Conservation (phyloP, 2,888 invertebrate genomes). For the Ectemnius lituratus region DNA sequence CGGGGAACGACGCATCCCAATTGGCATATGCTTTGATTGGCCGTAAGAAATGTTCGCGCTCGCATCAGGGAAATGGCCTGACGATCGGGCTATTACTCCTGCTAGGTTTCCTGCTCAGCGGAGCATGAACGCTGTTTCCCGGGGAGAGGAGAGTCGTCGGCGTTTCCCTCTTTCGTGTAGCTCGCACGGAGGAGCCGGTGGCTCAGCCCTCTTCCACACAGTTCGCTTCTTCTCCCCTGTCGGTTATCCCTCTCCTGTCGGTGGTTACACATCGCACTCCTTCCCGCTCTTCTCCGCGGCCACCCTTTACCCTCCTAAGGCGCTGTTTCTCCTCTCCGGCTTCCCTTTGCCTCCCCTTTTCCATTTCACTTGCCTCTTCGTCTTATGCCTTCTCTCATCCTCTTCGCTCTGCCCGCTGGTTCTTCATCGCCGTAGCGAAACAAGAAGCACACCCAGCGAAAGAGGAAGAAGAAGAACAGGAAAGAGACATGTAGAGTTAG, state of each 20-base stretch:
- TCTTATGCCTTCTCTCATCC: slow-evolving; percentile 11
- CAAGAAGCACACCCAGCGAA: slow-evolving; percentile 42
- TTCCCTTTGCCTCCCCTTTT: slow-evolving; percentile 34
- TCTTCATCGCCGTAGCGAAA: slow-evolving; percentile 27
- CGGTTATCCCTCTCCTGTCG: background rate
- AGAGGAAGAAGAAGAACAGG: slow-evolving; percentile 19
- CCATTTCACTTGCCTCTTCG: slow-evolving; percentile 11
- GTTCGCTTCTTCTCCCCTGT: slow-evolving; percentile 18
- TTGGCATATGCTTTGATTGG: slow-evolving; percentile 35
- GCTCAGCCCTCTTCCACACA: background rate
- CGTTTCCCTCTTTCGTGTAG: slow-evolving; percentile 41
- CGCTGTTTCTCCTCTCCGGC: slow-evolving; percentile 21
- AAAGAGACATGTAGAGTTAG: slow-evolving; percentile 20
- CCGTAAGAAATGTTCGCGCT: slow-evolving; percentile 39
- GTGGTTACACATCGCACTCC: no score
- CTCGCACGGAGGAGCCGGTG: background rate
- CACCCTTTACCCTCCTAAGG: slow-evolving; percentile 24
- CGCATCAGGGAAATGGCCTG: slow-evolving; percentile 57
- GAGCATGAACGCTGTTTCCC: slow-evolving; percentile 64
- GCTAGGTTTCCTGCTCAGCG: slow-evolving; percentile 67
- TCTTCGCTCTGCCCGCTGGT: slow-evolving; percentile 13
- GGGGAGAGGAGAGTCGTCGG: slow-evolving; percentile 57
- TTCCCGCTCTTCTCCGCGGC: slow-evolving; percentile 13
- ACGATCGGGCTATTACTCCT: slow-evolving; percentile 70
- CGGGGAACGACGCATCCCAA: background rate